Base-by-base conservation (phyloP, 2,888 invertebrate genomes). In the Thera britannica region DNA sequence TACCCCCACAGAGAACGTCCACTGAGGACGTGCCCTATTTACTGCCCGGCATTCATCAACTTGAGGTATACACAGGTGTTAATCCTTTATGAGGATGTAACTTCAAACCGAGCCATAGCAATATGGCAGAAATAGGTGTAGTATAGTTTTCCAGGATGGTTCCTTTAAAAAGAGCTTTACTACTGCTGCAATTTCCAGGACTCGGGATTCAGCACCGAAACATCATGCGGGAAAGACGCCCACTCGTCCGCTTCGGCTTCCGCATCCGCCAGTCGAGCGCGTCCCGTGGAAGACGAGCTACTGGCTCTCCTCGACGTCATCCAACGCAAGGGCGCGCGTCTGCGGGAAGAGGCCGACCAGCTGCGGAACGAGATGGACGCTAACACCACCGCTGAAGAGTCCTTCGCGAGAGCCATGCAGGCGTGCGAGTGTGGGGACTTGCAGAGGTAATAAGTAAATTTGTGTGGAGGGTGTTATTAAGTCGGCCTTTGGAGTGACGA, bases 191-290 rank as follows among this genome's bases (percentile, higher is more conserved):
- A 46, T 9, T 60, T 58, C 6, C 88, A 96, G 80, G 98, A 98
- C 91, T 97, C 97, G 59, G 98, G 98, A 65, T 98, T 98, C 93
- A 97, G 97, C 88, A 97, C 98, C 70, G 98, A 98, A 90, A 97
- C 97, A 62, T 97, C 97, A 63, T 96, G 96, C 82, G 97, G 96
- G 81, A 96, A 96, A 87, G 96, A 96, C 85, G 96, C 97, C 73
- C 97, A 97, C 83, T 96, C 96, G 35, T 96, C 96, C 84, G 90
- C 95, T 44, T 88, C 90, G 78, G 94, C 82, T 65, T 89, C 90
- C 60, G 85, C 96, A 58, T 95, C 96, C 51, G 96, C 96, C 68
- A 82, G 86, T 65, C 87, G 93, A 76, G 79, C 93, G 67, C 93
- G 92, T 38, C 96, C 96, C 23, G 96, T 90, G 71, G 93, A 97